Evolutionary conservation across 35 echinoderm and acorn worm genomes (phyloP).

Genomic region (Apostichopus japonicus): DNA sequence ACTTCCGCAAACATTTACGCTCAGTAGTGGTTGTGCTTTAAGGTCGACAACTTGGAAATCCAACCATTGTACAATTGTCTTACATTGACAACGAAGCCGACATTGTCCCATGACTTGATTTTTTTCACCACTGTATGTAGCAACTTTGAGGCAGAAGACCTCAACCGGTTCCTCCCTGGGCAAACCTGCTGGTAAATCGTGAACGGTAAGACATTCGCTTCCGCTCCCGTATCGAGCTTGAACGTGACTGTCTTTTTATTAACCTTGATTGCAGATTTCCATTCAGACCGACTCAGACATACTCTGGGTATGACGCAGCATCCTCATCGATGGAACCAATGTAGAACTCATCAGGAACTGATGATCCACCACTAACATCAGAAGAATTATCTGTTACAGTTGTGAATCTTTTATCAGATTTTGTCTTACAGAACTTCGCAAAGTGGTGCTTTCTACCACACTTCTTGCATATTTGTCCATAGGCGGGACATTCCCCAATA

Average conservation of each 20-base stretch:
- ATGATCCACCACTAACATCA: background rate
- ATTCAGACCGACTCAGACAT: too few relatives aligned
- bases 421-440: constrained; percentile 3
- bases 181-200: background rate
- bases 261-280: background rate
- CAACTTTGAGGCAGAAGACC: background rate
- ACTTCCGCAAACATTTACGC: background rate
- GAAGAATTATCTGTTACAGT: background rate
- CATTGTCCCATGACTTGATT: background rate
- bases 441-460: constrained; percentile 31
- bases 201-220: constrained; percentile 1
- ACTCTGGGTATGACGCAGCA: too few relatives aligned
- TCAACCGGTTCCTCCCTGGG: background rate
- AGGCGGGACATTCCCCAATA: constrained; percentile 13
- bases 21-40: background rate
- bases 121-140: constrained; percentile 15
- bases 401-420: too few relatives aligned
- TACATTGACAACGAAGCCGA: background rate
- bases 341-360: background rate
- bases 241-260: background rate
- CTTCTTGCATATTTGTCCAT: constrained; percentile 30
- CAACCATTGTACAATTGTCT: background rate
- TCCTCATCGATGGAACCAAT: background rate
- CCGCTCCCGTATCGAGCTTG: constrained; percentile 16
- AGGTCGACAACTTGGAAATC: constrained; percentile 24